These are phyloP conservation scores for Mesitornis unicolor DNA, from an alignment of 2,113 vertebrate genomes.

Conservation along the genomic window DNA sequence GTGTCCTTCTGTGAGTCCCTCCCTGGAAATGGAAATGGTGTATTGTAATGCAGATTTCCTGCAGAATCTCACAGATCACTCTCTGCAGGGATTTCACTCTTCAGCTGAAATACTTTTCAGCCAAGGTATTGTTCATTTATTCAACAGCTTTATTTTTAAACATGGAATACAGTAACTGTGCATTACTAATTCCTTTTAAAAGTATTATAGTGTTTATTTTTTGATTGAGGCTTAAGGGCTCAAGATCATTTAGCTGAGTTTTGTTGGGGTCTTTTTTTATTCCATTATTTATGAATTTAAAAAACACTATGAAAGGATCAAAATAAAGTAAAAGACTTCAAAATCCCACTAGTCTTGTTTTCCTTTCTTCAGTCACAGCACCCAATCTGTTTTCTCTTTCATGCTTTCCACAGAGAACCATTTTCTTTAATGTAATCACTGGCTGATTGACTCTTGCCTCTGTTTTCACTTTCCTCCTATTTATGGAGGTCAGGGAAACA, in stretches of 20 bases:
- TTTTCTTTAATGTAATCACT: constrained; percentile 40
- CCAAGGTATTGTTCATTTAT: constrained; percentile 65
- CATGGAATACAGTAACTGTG: constrained; percentile 40
- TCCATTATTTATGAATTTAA: constrained; percentile 52
- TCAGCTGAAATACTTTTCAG: constrained; percentile 62
- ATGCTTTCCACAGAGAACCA: constrained; percentile 14
- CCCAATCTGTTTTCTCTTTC: constrained; percentile 32
- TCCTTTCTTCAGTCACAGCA: constrained; percentile 16
- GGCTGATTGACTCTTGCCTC: constrained; percentile 45
- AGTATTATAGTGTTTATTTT: constrained; percentile 61
- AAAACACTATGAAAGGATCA: constrained; percentile 33
- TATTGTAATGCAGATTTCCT: constrained; percentile 70
- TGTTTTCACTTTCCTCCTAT: constrained; percentile 34
- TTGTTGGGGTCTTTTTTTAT: constrained; percentile 23
- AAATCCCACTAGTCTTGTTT: constrained; percentile 34
- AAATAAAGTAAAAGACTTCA: constrained; percentile 48
- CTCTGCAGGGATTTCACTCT: constrained; percentile 69
- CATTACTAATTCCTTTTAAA: constrained; percentile 54
- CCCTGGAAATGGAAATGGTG: constrained; percentile 64
- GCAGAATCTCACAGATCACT: constrained; percentile 68
- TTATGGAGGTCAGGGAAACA: constrained; percentile 19
- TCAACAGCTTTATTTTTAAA: constrained; percentile 66
- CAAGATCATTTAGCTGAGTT: constrained; percentile 35
- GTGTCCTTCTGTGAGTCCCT: constrained; percentile 61
- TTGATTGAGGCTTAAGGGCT: constrained; percentile 41